These are phyloP conservation scores for Andrena fulva DNA, from an alignment of 2,888 invertebrate genomes.

Conservation along the genomic window DNA sequence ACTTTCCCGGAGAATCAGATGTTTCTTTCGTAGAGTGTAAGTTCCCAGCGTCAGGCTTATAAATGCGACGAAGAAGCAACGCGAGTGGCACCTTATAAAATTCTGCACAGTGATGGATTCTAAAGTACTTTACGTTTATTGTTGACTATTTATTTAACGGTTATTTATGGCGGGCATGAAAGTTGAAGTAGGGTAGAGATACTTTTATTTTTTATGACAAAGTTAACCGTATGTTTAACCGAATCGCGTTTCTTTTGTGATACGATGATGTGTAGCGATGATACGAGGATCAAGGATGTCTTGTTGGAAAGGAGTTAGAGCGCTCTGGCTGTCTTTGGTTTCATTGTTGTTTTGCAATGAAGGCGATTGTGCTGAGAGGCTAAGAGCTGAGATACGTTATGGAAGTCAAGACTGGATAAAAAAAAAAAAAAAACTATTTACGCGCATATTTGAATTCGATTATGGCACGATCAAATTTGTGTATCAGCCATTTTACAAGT, in stretches of 20 bases:
- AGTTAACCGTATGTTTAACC: conserved; percentile 25
- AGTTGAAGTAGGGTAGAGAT: conserved; percentile 21
- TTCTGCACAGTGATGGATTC: conserved; percentile 28
- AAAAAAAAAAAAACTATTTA: conserved; percentile 37
- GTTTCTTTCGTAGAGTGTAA: conserved; percentile 38
- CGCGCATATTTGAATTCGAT: conserved; percentile 46
- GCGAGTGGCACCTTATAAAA: conserved; percentile 40
- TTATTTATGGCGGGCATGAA: conserved; percentile 6
- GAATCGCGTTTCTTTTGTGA: conserved; percentile 7
- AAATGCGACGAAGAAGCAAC: conserved; percentile 14
- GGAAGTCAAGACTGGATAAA: conserved; percentile 68
- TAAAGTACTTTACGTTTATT: conserved; percentile 32
- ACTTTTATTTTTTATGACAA: conserved; percentile 36
- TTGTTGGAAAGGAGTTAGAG: conserved; percentile 13
- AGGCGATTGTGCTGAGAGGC: conserved; percentile 29
- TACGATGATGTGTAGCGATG: conserved; percentile 6
- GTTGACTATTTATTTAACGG: conserved; percentile 56
- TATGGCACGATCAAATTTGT: conserved; percentile 48
- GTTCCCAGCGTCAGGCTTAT: conserved; percentile 4
- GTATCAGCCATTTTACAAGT: conserved; percentile 66
- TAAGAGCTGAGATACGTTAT: conserved; percentile 41
- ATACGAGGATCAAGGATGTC: conserved; percentile 22
- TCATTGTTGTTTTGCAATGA: conserved; percentile 55
- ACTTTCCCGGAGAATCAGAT: conserved; percentile 21
- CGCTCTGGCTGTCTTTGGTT: conserved; percentile 41